These are phyloP conservation scores for Epinephelus awoara DNA, from an alignment of 2,797 vertebrate species.

Conservation along the genomic window DNA sequence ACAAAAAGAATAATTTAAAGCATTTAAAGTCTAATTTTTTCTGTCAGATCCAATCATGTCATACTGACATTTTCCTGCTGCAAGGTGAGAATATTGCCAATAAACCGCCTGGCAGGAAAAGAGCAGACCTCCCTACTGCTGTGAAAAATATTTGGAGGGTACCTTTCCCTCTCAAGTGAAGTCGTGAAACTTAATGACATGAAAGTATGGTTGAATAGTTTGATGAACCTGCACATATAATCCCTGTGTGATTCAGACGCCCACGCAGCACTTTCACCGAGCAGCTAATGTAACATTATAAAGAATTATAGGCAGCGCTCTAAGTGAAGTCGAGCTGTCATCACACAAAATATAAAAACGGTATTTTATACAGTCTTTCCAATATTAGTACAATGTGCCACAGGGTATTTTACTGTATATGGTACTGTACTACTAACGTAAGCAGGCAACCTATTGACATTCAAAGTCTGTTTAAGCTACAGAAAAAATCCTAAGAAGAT, in stretches of 20 bases:
- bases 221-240: conserved; percentile 69
- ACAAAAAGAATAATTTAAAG: conserved; percentile 13
- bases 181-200: conserved; percentile 60
- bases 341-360: conserved; percentile 43
- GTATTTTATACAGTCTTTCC: conserved; percentile 32
- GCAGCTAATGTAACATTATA: conserved; percentile 57
- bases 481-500: background rate
- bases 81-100: conserved; percentile 45
- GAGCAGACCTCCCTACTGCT: conserved; percentile 36
- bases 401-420: conserved; percentile 13
- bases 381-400: conserved; percentile 32
- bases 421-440: conserved; percentile 22
- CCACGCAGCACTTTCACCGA: conserved; percentile 53
- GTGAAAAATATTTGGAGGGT: conserved; percentile 53
- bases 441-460: conserved; percentile 5
- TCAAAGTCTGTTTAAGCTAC: conserved; percentile 8
- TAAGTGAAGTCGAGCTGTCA: conserved; percentile 42
- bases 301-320: conserved; percentile 56
- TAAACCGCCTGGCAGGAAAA: conserved; percentile 43
- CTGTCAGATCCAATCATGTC: background rate
- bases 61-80: conserved; percentile 2
- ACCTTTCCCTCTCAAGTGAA: conserved; percentile 55
- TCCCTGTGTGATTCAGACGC: conserved; percentile 60
- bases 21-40: conserved; percentile 7
- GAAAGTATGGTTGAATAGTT: conserved; percentile 65